A percentile compares a stretch with the other conserved stretches of the same genome.
Evolutionary conservation across 1,140 invertebrate genomes (phyloP).

Genomic region (Pseudoatta argentina): DNA sequence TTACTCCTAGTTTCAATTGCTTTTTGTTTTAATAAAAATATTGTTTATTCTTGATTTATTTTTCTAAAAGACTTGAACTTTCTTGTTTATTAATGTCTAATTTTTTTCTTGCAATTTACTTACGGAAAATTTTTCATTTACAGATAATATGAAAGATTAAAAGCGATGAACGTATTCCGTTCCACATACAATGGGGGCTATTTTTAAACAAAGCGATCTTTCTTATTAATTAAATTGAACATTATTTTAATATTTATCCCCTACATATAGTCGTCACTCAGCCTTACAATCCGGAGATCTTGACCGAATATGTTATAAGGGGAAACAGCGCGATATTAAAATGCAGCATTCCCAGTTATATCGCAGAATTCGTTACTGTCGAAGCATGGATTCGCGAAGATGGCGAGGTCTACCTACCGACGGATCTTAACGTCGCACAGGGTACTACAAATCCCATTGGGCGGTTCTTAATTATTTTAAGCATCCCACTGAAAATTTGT

Average conservation of each 20-base stretch:
- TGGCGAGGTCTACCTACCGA: constrained; percentile 90
- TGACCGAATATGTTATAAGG: constrained; percentile 94
- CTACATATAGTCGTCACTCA: constrained; percentile 91
- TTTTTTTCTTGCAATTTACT: constrained; percentile 20
- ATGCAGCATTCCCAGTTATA: constrained; percentile 95
- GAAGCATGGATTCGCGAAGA: constrained; percentile 93
- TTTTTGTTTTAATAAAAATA: neutral
- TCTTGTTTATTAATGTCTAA: neutral
- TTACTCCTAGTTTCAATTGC: neutral
- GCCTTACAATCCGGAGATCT: constrained; percentile 93
- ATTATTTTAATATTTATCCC: constrained; percentile 40
- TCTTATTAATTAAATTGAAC: constrained; percentile 1
- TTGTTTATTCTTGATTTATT: constrained; percentile 19
- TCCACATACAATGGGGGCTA: neutral
- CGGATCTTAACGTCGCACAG: constrained; percentile 77
- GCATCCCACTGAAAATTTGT: constrained; percentile 48
- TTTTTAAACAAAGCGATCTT: constrained; percentile 3
- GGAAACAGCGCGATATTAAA: constrained; percentile 95
- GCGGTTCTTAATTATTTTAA: constrained; percentile 32
- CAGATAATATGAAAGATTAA: neutral
- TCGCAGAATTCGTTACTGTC: constrained; percentile 94
- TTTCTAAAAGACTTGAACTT: neutral
- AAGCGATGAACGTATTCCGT: neutral
- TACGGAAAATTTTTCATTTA: neutral
- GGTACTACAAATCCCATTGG: constrained; percentile 73